These are phyloP conservation scores for Bruchidius siliquastri DNA, from an alignment of 2,888 invertebrate species.

Conservation along the genomic window DNA sequence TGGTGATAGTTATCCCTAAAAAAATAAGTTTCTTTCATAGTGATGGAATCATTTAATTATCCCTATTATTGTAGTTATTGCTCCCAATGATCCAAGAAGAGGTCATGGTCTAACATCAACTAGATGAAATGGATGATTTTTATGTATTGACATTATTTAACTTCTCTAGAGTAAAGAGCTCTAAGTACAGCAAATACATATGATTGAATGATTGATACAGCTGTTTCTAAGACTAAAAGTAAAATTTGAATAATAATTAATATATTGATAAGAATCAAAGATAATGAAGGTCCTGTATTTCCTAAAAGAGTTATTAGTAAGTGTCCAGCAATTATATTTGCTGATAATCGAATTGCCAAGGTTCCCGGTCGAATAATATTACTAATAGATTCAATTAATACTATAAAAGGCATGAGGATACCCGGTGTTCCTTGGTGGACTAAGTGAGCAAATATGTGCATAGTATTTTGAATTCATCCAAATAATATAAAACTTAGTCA, in stretches of 20 bases:
- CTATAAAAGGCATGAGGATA: conserved; percentile 66
- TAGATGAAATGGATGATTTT: conserved; percentile 62
- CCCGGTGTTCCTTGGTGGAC: conserved; percentile 64
- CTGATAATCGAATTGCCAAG: conserved; percentile 64
- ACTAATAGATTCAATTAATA: conserved; percentile 70
- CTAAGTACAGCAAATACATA: conserved; percentile 63
- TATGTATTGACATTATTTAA: conserved; percentile 50
- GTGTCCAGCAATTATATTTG: conserved; percentile 75
- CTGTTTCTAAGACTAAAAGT: conserved; percentile 54
- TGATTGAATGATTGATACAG: conserved; percentile 62
- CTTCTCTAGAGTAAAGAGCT: conserved; percentile 65
- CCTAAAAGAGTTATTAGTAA: conserved; percentile 60
- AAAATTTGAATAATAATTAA: conserved; percentile 29
- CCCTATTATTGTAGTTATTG: conserved; percentile 55
- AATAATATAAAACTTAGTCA: conserved; percentile 64
- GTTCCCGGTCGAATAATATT: conserved; percentile 59
- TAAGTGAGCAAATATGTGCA: conserved; percentile 63
- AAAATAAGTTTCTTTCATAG: conserved; percentile 51
- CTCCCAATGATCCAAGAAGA: conserved; percentile 55
- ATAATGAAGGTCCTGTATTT: conserved; percentile 40
- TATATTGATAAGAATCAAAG: conserved; percentile 28
- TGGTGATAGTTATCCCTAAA: conserved; percentile 48
- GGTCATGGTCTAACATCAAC: conserved; percentile 65
- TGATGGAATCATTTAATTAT: conserved; percentile 61
- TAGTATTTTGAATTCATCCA: conserved; percentile 59